Conservation (phyloP, 2,113 vertebrate species). For the Antennarius striatus region DNA sequence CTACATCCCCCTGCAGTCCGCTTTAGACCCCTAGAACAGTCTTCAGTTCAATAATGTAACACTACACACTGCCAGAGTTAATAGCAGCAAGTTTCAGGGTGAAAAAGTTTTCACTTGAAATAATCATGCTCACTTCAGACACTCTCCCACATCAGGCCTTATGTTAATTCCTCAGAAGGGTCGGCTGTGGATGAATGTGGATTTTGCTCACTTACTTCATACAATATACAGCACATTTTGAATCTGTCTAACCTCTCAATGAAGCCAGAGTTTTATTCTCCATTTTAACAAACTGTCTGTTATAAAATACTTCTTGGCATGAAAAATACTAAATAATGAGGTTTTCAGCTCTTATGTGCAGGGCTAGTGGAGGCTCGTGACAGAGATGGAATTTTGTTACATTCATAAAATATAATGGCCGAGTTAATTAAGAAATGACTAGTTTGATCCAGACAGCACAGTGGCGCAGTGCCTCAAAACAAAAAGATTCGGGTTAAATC, state of each 20-base stretch:
- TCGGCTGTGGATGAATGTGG: conserved; percentile 26
- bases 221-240: conserved; percentile 46
- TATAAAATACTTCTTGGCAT: conserved; percentile 21
- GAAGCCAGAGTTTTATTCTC: conserved; percentile 26
- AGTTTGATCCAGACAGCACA: no score
- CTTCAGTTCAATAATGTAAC: conserved; percentile 67
- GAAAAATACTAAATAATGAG: conserved; percentile 18
- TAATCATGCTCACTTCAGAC: conserved; percentile 52
- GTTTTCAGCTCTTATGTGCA: conserved; percentile 12
- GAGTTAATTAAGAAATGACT: background rate
- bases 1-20: conserved; percentile 42
- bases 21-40: conserved; percentile 38
- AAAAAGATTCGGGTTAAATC: background rate
- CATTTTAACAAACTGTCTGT: conserved; percentile 24
- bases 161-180: conserved; percentile 43
- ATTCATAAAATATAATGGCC: background rate
- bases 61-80: conserved; percentile 56
- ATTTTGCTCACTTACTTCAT: conserved; percentile 36
- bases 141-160: conserved; percentile 30
- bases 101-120: conserved; percentile 65
- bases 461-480: no score
- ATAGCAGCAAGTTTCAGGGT: conserved; percentile 50
- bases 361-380: background rate
- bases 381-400: background rate
- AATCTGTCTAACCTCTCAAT: conserved; percentile 24